phyloP scores from a whole-genome alignment of 2,113 vertebrate genomes.

The Ceyx margarethae region DNA sequence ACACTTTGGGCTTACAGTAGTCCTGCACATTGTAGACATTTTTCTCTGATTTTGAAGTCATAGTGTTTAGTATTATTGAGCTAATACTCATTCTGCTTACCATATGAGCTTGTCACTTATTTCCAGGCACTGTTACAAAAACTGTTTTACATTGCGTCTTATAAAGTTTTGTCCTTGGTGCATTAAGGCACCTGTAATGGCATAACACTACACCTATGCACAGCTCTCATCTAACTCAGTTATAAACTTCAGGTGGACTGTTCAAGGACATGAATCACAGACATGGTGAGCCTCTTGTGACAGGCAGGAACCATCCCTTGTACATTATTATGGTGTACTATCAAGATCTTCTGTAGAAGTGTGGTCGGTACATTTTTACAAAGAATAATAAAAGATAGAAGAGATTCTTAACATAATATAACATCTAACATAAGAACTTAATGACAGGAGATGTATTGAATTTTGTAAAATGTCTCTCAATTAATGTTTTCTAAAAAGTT shows the following conservation, averaged over 20 bases:
- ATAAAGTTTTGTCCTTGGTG: background rate
- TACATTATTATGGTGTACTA: background rate
- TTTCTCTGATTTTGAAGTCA: background rate
- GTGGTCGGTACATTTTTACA: background rate
- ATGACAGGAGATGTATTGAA: background rate
- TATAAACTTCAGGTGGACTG: background rate
- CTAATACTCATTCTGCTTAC: background rate
- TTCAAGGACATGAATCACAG: background rate
- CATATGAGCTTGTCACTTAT: background rate
- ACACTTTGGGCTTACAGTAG: background rate
- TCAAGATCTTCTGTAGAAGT: background rate
- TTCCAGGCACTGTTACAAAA: background rate
- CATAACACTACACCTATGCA: background rate
- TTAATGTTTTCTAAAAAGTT: conserved; percentile 47
- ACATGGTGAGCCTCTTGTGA: background rate
- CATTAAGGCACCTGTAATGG: background rate
- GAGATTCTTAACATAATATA: background rate
- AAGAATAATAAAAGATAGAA: background rate
- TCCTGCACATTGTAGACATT: background rate
- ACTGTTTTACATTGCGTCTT: background rate
- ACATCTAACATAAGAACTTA: background rate
- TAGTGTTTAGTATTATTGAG: background rate
- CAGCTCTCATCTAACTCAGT: background rate
- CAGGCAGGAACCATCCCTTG: background rate
- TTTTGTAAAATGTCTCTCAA: conserved; percentile 32